Percentiles rank a stretch among this genome's conserved stretches.
Conservation (phyloP, 2,888 invertebrate species). For the Entomobrya proxima region DNA sequence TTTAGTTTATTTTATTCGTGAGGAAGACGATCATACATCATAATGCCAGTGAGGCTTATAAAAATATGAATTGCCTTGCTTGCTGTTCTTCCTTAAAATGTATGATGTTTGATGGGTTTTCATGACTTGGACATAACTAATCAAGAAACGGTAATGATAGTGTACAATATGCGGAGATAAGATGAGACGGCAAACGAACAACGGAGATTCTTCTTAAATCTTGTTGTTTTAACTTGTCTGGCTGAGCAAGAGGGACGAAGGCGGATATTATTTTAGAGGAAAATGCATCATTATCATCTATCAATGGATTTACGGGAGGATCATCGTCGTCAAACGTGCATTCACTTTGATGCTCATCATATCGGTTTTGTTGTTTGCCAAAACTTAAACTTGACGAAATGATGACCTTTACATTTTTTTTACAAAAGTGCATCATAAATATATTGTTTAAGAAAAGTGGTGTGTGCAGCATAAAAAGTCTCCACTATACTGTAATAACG, state of each 20-base stretch:
- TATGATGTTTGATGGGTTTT: conserved; percentile 38
- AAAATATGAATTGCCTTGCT: neutral
- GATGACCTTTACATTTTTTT: conserved; percentile 54
- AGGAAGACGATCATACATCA: conserved; percentile 34
- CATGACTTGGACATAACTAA: conserved; percentile 52
- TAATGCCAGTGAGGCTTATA: neutral
- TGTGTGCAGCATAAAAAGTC: neutral
- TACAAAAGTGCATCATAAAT: conserved; percentile 46
- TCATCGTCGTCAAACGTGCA: conserved; percentile 43
- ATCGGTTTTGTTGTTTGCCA: conserved; percentile 40
- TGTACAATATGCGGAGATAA: neutral
- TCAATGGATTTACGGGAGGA: neutral
- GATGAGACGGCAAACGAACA: conserved; percentile 22
- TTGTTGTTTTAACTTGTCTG: neutral
- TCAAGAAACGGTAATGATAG: conserved; percentile 47
- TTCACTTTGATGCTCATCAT: conserved; percentile 43
- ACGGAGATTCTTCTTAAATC: neutral
- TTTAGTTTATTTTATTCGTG: conserved; percentile 10
- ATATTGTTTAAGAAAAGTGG: neutral
- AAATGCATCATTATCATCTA: conserved; percentile 5
- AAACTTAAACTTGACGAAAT: conserved; percentile 37
- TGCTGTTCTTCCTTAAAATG: neutral
- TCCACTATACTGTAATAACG: neutral
- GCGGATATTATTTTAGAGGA: conserved; percentile 20
- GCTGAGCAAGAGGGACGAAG: conserved; percentile 28